Evolutionary conservation across 2,113 vertebrate genomes (phyloP), one percentile per base, ranked within the genome.

Genomic region (Vanacampus margaritifer): DNA sequence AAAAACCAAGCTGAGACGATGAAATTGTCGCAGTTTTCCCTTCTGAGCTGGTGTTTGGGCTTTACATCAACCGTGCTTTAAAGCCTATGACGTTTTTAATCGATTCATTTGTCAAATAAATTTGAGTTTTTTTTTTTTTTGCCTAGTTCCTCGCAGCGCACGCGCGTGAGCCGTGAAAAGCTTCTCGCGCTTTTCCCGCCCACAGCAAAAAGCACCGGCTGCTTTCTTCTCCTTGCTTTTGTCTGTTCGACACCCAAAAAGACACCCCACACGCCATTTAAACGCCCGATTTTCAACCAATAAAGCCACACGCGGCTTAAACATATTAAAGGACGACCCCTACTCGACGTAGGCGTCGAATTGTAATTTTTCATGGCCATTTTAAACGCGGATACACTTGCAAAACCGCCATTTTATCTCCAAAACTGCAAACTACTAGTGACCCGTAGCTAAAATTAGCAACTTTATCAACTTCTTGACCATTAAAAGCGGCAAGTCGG

Each of bases 381-480:
- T 64, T 50, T 48, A 46, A 26, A 9, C 26, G 19, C 21, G 7
- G 7, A 12, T 21, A 12, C 46, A 48, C 28, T 62, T 37, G 19
- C 19, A 11, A 11, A 50, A 36, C 8, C 43, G 28, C 11, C n/a
- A 10, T 64, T 45, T n/a, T 28, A 41, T 13, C 28, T 1, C 8
- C 26, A 7, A 54, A 37, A 23, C 21, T 17, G 2, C 51, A 63
- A 0, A 45, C 50, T 2, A 1, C 0, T 1, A 67, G 43, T 11
- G 26, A 39, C 59, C 21, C 12, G 9, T 11, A 17, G 2, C 4
- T 23, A 41, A 45, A 12, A 26, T 13, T 32, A 45, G 60, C 28
- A 68, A 83, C 73, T 84, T 74, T 24, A 39, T 65, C 65, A 79
- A 86, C 76, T 84, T 84, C 5, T 0, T 2, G 0, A 64, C 41